Conservation (phyloP, 2,888 invertebrate species). For the Pterostichus niger region DNA sequence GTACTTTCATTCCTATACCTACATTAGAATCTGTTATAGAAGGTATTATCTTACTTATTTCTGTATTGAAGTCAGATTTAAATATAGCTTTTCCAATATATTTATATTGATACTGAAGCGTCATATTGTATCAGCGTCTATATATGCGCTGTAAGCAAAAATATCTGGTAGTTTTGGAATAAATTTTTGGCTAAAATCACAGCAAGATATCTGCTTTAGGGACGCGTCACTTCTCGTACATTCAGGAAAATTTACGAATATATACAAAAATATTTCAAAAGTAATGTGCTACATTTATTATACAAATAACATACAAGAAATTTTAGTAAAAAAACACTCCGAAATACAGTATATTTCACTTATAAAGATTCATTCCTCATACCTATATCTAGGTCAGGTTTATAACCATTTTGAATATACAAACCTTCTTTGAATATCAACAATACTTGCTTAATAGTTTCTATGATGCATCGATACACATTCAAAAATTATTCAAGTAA, state of each 20-base stretch:
- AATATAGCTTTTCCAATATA: slow-evolving; percentile 37
- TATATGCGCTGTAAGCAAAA: slow-evolving; percentile 39
- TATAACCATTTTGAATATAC: background rate
- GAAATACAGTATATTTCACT: background rate
- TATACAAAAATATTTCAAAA: slow-evolving; percentile 28
- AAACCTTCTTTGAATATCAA: too few species aligned
- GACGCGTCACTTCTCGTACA: slow-evolving; percentile 11
- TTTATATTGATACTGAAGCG: slow-evolving; percentile 40
- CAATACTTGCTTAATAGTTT: too few species aligned
- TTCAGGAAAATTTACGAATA: background rate
- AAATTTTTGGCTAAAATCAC: slow-evolving; percentile 50
- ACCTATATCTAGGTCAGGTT: background rate
- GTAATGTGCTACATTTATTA: slow-evolving; percentile 37
- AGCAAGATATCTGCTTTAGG: slow-evolving; percentile 45
- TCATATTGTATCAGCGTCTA: slow-evolving; percentile 28
- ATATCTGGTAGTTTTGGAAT: slow-evolving; percentile 45
- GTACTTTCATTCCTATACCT: too few species aligned
- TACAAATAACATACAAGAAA: slow-evolving; percentile 28
- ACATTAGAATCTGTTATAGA: too few species aligned
- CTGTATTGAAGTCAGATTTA: slow-evolving; percentile 9
- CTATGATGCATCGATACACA: too few species aligned
- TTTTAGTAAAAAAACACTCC: slow-evolving; percentile 27
- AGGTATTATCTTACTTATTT: too few species aligned
- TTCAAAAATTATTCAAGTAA: too few species aligned
- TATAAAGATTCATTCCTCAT: too few species aligned